Evolutionary conservation across 2,797 vertebrate species (phyloP), one percentile per base, ranked within the genome.

Genomic region (Intellagama lesueurii): DNA sequence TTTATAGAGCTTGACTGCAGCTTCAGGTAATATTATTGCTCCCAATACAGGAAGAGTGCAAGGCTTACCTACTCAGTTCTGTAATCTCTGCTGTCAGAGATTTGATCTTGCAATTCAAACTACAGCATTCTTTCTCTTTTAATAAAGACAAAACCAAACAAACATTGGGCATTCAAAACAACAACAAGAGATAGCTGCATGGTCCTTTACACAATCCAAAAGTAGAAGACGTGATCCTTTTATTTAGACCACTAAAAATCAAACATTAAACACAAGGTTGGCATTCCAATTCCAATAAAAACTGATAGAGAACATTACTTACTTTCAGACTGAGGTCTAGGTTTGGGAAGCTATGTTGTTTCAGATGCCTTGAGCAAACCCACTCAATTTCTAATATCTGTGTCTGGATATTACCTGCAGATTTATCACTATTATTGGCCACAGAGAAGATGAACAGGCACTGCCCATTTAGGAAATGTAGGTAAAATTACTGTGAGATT

Each of bases 1-100:
- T 80, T 84, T 40, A 66, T 35, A 47, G 56, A 68, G 40, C 56
- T 73, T 83, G 66, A 79, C 82, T 91, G 40, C 56, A 80, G 32
- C 68, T 89, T 79, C 69, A 28, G 81, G 26, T 83, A 80, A 40
- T 68, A 35, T 89, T 80, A 80, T 35, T 91, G 19, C 35, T 86
- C 79, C 19, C 80, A 68, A 83, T 52, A 86, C 32, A 3, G 1
- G n/a, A 68, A 85, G 69, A 85, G 72, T 81, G 81, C 66, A 81
- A 68, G 49, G 44, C 44, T 17, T 60, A 28, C 70, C 14, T 87
- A 76, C 49, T 78, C 35, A 64, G 35, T 66, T 87, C 76, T 75
- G 7, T 87, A 86, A 80, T 87, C 77, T 86, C 40, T 91, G 80
- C 84, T 83, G 40, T 89, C 69, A 80, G 66, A 72, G 56, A 87